These are phyloP conservation scores for Saturnia japonica DNA, from an alignment of 2,888 invertebrate genomes.

Conservation along the genomic window DNA sequence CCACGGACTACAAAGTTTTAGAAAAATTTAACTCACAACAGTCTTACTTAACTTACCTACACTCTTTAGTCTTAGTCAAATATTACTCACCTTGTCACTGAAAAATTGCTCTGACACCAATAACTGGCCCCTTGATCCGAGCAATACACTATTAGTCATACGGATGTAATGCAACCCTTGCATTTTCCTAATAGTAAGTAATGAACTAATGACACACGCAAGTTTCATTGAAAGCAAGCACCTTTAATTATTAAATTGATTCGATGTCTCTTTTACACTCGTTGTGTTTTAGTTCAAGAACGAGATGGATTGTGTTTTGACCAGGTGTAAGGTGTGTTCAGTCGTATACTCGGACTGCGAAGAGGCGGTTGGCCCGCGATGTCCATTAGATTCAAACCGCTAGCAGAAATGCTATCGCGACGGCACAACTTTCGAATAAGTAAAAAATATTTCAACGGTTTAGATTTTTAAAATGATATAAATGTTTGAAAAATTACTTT, in stretches of 20 bases:
- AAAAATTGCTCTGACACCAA: constrained; percentile 67
- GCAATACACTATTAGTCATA: constrained; percentile 58
- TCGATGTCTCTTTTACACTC: constrained; percentile 42
- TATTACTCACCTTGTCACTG: constrained; percentile 46
- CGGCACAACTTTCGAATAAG: constrained; percentile 78
- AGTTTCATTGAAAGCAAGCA: constrained; percentile 61
- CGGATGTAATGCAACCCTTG: constrained; percentile 52
- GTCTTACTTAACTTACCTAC: too few species aligned
- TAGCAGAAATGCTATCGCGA: constrained; percentile 77
- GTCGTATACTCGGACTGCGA: constrained; percentile 59
- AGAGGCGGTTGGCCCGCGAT: constrained; percentile 71
- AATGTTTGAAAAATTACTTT: constrained; percentile 52
- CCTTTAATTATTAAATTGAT: constrained; percentile 71
- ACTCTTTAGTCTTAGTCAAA: too few species aligned
- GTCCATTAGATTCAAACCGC: constrained; percentile 65
- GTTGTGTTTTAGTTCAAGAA: constrained; percentile 30
- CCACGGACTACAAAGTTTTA: not conserved
- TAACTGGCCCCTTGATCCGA: constrained; percentile 51
- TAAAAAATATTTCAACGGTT: constrained; percentile 55
- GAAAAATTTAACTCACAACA: not conserved
- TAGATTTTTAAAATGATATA: constrained; percentile 63
- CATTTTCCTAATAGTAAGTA: constrained; percentile 58
- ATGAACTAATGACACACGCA: constrained; percentile 51
- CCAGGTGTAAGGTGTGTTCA: constrained; percentile 36
- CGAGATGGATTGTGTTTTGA: constrained; percentile 43